These are phyloP conservation scores for Atta cephalotes DNA, from an alignment of 1,140 invertebrate species.

Conservation along the genomic window DNA sequence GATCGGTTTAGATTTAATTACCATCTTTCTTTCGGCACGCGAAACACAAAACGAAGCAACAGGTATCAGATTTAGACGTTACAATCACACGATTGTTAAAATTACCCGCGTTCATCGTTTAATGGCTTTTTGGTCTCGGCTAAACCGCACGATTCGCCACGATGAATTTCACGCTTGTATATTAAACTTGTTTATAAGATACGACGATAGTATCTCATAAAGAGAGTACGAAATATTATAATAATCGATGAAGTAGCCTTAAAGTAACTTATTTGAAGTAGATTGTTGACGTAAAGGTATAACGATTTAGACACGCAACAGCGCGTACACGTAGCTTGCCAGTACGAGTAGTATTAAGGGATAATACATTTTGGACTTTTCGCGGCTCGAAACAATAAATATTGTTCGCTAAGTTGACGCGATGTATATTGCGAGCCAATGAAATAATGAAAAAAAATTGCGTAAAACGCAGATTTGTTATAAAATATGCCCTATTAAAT, in stretches of 20 bases:
- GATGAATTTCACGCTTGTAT: slow-evolving; percentile 54
- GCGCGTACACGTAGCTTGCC: slow-evolving; percentile 76
- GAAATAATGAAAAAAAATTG: slow-evolving; percentile 5
- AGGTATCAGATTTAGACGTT: neutral
- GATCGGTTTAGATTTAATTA: neutral
- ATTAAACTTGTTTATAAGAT: slow-evolving; percentile 47
- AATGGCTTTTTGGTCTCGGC: neutral
- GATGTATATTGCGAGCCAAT: neutral
- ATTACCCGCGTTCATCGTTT: slow-evolving; percentile 38
- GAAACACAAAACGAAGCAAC: slow-evolving; percentile 7
- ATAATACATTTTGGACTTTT: neutral
- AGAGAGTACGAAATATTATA: slow-evolving; percentile 45
- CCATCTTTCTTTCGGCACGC: neutral
- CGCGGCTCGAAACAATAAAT: slow-evolving; percentile 25
- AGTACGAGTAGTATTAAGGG: slow-evolving; percentile 72
- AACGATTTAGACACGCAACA: slow-evolving; percentile 45
- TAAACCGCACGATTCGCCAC: neutral
- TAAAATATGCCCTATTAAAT: slow-evolving; percentile 13
- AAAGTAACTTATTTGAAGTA: slow-evolving; percentile 77
- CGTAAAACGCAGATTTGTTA: neutral
- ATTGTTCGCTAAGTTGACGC: neutral
- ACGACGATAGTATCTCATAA: slow-evolving; percentile 51
- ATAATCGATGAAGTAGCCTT: slow-evolving; percentile 70
- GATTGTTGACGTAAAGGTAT: slow-evolving; percentile 53
- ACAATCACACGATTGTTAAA: slow-evolving; percentile 26